Evolutionary conservation across 2,888 invertebrate species (phyloP), one percentile per base, ranked within the genome.

Genomic region (Teinopalpus imperialis): DNA sequence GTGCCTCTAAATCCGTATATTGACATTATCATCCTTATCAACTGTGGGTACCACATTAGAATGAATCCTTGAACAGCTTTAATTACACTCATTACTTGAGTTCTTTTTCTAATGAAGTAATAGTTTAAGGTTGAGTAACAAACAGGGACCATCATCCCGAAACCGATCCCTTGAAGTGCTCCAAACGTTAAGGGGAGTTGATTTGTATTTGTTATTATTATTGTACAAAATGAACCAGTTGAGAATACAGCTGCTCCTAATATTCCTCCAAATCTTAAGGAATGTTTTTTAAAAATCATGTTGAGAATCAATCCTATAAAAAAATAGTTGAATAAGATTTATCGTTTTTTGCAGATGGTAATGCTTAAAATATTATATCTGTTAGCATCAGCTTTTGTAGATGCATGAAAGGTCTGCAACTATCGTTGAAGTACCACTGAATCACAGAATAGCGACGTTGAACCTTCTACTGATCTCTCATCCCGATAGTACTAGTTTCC

Each of bases 1-100:
- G 92, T 91, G 16, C 92, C 93, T 73, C 92, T 80, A 61, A 92
- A 93, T 39, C 93, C 93, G 42, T 91, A 92, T 0, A 57, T 43
- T 0, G 66, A 68, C 70, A 92, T 79, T 29, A 90, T 74, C 12
- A 72, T 61, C 54, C 90, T 90, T 4, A 91, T 68, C 0, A 91
- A 52, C 32, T 89, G 85, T 0, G 93, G 93, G 67, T 90, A 92
- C 52, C 88, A 79, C 63, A 93, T 93, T 4, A 90, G 69, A 7
- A 90, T 74, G 0, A 90, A 61, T 2, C 91, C 91, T 63, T 93
- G 90, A 1, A 90, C 60, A 0, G 91, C 90, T 68, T 93, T 93
- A 27, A 91, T 87, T 0, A 89, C 66, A 42, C 92, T 91, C 91
- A 93, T 92, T 0, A 92, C 90, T 48, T 90, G 86, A 0, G 91